A percentile compares a stretch with the other conserved stretches of the same genome.
phyloP scores from a whole-genome alignment of 2,113 vertebrate species.

The Porphyrio hochstetteri region DNA sequence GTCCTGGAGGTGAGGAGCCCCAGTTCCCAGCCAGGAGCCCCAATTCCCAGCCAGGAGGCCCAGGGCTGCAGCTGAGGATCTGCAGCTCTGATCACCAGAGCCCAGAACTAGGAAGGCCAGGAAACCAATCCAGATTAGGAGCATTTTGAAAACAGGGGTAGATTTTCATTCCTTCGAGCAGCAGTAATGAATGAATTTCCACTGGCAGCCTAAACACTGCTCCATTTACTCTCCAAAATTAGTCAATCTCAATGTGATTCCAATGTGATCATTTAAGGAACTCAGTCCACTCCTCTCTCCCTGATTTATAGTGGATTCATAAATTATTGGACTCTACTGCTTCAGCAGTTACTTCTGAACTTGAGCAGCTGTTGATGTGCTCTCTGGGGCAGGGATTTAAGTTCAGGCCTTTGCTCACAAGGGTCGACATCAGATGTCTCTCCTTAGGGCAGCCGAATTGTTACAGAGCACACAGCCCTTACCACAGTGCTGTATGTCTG shows the following conservation, averaged over 20 bases:
- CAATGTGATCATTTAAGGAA: conserved; percentile 24
- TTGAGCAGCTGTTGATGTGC: not conserved
- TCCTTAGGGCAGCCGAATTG: conserved; percentile 2
- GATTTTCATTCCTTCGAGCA: not conserved
- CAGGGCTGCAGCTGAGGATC: not conserved
- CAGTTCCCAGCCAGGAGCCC: no score
- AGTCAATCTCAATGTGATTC: conserved; percentile 1
- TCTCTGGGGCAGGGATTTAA: conserved; percentile 15
- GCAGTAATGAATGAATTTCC: conserved; percentile 10
- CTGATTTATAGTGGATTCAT: not conserved
- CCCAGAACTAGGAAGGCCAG: not conserved
- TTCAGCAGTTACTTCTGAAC: not conserved
- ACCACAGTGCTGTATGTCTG: not conserved
- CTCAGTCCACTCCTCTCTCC: not conserved
- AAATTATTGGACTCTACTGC: not conserved
- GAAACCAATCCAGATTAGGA: not conserved
- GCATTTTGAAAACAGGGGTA: not conserved
- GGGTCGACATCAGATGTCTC: not conserved
- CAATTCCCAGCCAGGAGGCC: not conserved
- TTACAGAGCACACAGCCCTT: not conserved
- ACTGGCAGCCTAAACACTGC: not conserved
- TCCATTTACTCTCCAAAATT: conserved; percentile 27
- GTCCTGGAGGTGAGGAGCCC: not conserved
- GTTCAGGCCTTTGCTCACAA: not conserved
- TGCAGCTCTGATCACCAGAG: not conserved